A percentile compares a stretch with the other conserved stretches of the same genome.
phyloP scores from a whole-genome alignment of 2,113 vertebrate species.

The Dicerorhinus sumatrensis region DNA sequence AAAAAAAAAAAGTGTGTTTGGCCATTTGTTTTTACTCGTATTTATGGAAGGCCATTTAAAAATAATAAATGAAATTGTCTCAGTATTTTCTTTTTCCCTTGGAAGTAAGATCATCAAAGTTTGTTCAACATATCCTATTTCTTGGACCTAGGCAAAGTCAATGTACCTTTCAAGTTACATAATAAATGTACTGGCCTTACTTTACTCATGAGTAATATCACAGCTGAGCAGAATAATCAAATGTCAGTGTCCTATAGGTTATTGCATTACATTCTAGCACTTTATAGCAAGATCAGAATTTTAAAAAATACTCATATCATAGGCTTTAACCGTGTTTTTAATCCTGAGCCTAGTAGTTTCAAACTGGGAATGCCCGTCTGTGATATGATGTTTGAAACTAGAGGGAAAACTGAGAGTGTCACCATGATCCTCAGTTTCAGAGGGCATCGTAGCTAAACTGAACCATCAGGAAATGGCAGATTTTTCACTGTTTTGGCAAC shows the following conservation, averaged over 20 bases:
- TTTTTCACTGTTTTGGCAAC: neutral
- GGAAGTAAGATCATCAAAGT: conserved; percentile 33
- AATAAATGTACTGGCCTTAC: conserved; percentile 4
- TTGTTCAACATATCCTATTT: neutral
- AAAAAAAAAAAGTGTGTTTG: neutral
- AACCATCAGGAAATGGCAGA: neutral
- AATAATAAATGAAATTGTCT: conserved; percentile 16
- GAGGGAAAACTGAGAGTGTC: neutral
- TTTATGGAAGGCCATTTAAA: conserved; percentile 47
- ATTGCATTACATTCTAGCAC: neutral
- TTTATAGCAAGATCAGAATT: conserved; percentile 7
- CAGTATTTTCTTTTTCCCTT: neutral
- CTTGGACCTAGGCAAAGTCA: neutral
- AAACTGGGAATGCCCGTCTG: neutral
- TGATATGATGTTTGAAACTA: conserved; percentile 15
- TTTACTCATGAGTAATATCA: neutral
- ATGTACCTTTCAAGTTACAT: neutral
- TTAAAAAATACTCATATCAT: neutral
- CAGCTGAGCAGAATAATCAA: neutral
- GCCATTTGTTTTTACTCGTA: conserved; percentile 46
- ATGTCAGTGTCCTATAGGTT: neutral
- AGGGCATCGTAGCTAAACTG: neutral
- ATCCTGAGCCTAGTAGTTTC: neutral
- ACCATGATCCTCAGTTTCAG: neutral
- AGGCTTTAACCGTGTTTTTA: conserved; percentile 1